These are phyloP conservation scores for Melanotaenia nigrans DNA, from an alignment of 2,797 vertebrate genomes.

Conservation along the genomic window DNA sequence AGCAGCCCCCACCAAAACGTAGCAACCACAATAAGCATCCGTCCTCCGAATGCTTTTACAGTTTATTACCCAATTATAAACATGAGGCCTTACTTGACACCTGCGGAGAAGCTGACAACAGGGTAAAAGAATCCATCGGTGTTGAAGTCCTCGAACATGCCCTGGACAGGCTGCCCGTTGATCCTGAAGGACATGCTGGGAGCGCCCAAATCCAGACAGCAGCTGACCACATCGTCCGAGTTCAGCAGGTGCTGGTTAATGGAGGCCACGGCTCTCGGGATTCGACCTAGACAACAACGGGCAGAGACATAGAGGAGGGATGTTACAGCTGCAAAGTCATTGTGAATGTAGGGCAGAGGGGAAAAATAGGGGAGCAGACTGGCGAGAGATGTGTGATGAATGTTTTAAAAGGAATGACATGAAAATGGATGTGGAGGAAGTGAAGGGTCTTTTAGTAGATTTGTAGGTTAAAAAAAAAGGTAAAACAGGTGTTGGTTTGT, in stretches of 20 bases:
- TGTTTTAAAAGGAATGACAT: slow-evolving; percentile 32
- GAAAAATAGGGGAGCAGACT: slow-evolving; percentile 22
- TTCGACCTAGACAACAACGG: slow-evolving; percentile 85
- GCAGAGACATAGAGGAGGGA: slow-evolving; percentile 47
- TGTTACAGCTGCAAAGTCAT: slow-evolving; percentile 63
- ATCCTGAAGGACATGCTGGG: slow-evolving; percentile 99
- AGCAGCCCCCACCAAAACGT: background rate
- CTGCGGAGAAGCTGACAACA: slow-evolving; percentile 97
- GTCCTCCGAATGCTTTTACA: background rate
- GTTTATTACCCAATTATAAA: slow-evolving; percentile 16
- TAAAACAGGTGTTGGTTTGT: slow-evolving; percentile 27
- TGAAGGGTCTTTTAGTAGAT: slow-evolving; percentile 37
- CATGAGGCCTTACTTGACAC: slow-evolving; percentile 91
- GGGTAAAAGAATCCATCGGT: slow-evolving; percentile 96
- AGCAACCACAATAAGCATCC: background rate
- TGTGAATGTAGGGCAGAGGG: slow-evolving; percentile 58
- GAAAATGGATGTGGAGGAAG: slow-evolving; percentile 14
- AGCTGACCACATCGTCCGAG: slow-evolving; percentile 97
- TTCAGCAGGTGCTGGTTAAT: slow-evolving; percentile 96
- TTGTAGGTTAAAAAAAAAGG: slow-evolving; percentile 27
- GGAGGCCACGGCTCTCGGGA: slow-evolving; percentile 94
- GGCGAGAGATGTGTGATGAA: slow-evolving; percentile 28
- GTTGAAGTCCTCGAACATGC: slow-evolving; percentile 99
- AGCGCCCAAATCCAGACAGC: slow-evolving; percentile 96
- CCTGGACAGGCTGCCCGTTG: slow-evolving; percentile 98